Conservation (phyloP, 2,888 invertebrate species). For the Sussaba pulchella region DNA sequence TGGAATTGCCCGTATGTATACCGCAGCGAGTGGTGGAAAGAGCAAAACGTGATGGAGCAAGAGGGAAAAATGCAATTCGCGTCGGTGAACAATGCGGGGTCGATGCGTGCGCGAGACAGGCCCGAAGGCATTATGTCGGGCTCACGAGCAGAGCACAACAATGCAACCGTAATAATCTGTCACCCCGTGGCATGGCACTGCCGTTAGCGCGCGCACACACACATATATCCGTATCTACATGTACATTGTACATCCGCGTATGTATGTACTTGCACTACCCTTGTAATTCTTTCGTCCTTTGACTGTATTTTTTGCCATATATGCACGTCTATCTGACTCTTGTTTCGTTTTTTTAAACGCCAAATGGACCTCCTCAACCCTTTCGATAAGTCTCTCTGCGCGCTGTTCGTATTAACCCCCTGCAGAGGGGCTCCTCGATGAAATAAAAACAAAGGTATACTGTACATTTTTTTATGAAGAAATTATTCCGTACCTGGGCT, state of each 20-base stretch:
- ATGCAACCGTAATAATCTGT: conserved; percentile 78
- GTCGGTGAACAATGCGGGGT: conserved; percentile 77
- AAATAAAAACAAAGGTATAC: not conserved
- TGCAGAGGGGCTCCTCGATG: not conserved
- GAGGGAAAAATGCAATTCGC: conserved; percentile 76
- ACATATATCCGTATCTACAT: not conserved
- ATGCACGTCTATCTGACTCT: conserved; percentile 28
- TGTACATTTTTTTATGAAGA: not conserved
- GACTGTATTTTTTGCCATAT: not conserved
- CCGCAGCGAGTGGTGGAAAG: conserved; percentile 15
- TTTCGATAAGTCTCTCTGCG: conserved; percentile 20
- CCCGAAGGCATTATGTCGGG: conserved; percentile 77
- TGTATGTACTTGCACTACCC: not conserved
- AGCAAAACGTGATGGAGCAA: conserved; percentile 37
- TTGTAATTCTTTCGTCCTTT: conserved; percentile 28
- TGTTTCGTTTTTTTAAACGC: conserved; percentile 12
- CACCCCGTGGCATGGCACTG: conserved; percentile 70
- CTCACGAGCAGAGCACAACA: conserved; percentile 72
- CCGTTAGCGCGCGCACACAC: conserved; percentile 32
- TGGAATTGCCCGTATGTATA: not conserved
- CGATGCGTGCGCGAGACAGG: conserved; percentile 80
- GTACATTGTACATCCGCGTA: not conserved
- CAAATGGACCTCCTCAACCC: conserved; percentile 25
- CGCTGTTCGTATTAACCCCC: conserved; percentile 12
- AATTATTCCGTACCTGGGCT: not conserved